These are phyloP conservation scores for Smittia sp. DNA, from an alignment of 2,888 invertebrate species.

Conservation along the genomic window DNA sequence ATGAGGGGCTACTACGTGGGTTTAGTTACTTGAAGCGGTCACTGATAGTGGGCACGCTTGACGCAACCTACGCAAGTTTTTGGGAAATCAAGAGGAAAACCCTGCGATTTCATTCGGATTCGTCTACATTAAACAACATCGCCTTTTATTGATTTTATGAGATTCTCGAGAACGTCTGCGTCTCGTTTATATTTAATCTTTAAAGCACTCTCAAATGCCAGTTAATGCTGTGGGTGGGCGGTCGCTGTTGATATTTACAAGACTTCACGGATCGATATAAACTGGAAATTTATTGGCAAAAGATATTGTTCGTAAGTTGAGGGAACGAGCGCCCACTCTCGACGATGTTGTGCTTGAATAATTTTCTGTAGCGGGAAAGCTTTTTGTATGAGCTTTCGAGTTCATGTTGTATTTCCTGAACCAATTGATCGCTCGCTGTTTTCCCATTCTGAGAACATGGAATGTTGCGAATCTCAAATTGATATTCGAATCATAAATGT, in stretches of 20 bases:
- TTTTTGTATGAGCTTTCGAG: neutral
- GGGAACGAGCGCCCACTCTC: neutral
- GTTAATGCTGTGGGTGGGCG: neutral
- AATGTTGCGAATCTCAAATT: neutral
- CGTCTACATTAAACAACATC: neutral
- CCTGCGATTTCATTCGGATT: neutral
- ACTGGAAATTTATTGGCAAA: conserved; percentile 1
- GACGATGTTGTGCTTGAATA: neutral
- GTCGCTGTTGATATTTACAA: neutral
- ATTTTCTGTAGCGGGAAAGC: neutral
- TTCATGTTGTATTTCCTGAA: neutral
- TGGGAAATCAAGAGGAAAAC: no score
- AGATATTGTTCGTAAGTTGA: neutral
- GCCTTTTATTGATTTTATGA: conserved; percentile 2
- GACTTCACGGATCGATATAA: neutral
- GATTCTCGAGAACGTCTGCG: neutral
- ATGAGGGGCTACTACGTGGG: no score
- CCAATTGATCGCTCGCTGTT: no score
- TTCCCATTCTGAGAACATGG: no score
- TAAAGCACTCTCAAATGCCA: neutral
- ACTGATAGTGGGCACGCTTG: no score
- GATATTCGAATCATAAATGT: conserved; percentile 12
- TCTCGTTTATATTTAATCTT: conserved; percentile 4
- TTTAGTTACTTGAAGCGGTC: no score
- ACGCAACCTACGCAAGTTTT: no score